Evolutionary conservation across 2,888 invertebrate species (phyloP), one percentile per base, ranked within the genome.

Genomic region (Myopa testacea): DNA sequence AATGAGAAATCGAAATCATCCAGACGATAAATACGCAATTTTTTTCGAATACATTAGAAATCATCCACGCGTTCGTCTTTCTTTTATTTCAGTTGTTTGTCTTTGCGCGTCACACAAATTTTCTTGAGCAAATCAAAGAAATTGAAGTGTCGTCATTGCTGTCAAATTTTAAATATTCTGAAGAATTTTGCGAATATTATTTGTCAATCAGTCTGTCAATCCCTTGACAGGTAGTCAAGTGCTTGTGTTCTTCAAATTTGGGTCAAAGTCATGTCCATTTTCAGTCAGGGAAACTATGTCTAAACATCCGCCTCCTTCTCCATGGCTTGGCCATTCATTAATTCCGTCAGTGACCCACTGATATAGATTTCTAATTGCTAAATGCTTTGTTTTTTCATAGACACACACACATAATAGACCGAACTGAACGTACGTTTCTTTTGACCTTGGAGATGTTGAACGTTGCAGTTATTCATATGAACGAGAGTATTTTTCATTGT

Each of bases 271-370:
- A 70, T 37, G 10, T 26, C 45, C 14, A 14, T 38, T 34, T 45
- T 3, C 2, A 45, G 7, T 45, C 45, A 10, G 45, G 10, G 7
- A 45, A 45, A 40, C 37, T 12, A 7, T 19, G 45, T 26, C 45
- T 12, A 62, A 12, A 60, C n/a, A 6, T 4, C 38, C 26, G 34
- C 58, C 37, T 34, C 37, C 37, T 50, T 60, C 19, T 2, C 12
- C 6, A n/a, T 58, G 58, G 5, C 19, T 6, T 58, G 12, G 14
- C 58, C 19, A 19, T 55, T 55, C 63, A 65, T 74, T 19, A 65
- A 65, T 12, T 63, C 37, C 40, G 19, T 62, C n/a, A 19, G 14
- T 70, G 76, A 76, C 76, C 76, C 50, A 76, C 76, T 70, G 69
- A 76, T 63, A 70, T 58, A 45, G 8, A 76, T 63, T 63, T 73